Percentiles rank a stretch among this genome's conserved stretches.
Evolutionary conservation across 2,888 invertebrate species (phyloP).

Genomic region (Leistus spinibarbis): DNA sequence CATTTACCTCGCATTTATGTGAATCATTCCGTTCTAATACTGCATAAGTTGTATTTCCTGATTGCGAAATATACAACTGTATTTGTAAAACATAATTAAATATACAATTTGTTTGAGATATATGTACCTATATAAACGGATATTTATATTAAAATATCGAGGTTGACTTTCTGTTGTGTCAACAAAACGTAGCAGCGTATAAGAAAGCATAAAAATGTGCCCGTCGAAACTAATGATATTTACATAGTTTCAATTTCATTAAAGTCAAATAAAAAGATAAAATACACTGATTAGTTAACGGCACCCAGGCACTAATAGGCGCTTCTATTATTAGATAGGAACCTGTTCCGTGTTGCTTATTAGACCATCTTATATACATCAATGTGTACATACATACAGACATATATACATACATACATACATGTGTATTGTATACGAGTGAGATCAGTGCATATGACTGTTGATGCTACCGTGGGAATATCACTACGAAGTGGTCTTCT

Average conservation of each 20-base stretch:
- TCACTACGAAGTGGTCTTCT: neutral
- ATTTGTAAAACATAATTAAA: no score
- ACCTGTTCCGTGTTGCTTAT: neutral
- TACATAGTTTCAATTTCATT: neutral
- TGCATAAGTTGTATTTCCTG: neutral
- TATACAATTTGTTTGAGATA: no score
- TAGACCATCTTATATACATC: neutral
- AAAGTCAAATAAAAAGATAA: neutral
- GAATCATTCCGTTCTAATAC: neutral
- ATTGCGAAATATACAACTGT: neutral
- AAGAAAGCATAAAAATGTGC: no score
- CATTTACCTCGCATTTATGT: neutral
- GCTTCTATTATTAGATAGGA: neutral
- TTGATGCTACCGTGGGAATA: neutral
- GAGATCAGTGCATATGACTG: neutral
- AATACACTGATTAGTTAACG: neutral
- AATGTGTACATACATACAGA: neutral
- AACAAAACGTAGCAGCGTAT: no score
- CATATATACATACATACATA: neutral
- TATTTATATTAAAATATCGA: no score
- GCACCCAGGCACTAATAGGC: neutral
- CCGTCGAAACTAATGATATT: neutral
- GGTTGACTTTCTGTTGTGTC: no score
- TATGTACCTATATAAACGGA: no score
- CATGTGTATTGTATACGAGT: neutral